Conservation (phyloP, 1,140 invertebrate genomes). For the Caenorhabditis briggsae region DNA sequence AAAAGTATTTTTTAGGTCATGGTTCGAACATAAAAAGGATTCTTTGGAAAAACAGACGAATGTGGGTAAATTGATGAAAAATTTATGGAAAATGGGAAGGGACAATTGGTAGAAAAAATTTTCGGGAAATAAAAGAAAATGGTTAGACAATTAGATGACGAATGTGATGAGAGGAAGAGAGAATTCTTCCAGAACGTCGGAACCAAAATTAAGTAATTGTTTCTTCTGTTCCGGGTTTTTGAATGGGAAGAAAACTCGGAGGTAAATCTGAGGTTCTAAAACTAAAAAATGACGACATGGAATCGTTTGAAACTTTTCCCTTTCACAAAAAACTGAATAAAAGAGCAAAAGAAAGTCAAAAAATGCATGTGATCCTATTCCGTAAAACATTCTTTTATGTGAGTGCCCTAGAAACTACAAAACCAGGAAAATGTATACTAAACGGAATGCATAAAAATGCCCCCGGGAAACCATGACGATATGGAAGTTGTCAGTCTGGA, state of each 20-base stretch:
- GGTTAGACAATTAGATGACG: background rate
- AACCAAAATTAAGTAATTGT: background rate
- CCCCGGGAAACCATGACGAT: conserved; percentile 20
- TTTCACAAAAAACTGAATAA: background rate
- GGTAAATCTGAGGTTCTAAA: no score
- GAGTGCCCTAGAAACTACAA: conserved; percentile 11
- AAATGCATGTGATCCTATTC: background rate
- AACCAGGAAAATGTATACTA: background rate
- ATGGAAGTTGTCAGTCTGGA: background rate
- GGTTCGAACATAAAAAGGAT: background rate
- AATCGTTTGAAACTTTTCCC: background rate
- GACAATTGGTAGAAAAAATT: conserved; percentile 11
- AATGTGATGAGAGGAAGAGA: background rate
- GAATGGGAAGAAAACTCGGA: no score
- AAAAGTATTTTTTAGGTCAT: conserved; percentile 14
- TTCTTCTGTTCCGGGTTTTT: no score
- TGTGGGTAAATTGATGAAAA: background rate
- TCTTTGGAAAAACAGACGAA: conserved; percentile 3
- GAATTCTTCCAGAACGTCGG: background rate
- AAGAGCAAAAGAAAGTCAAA: background rate
- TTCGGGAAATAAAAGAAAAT: background rate
- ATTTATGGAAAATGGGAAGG: background rate
- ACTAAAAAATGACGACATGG: background rate
- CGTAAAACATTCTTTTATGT: background rate
- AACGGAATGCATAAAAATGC: background rate